phyloP scores from a whole-genome alignment of 2,888 invertebrate species.

The Macrophya alboannulata region DNA sequence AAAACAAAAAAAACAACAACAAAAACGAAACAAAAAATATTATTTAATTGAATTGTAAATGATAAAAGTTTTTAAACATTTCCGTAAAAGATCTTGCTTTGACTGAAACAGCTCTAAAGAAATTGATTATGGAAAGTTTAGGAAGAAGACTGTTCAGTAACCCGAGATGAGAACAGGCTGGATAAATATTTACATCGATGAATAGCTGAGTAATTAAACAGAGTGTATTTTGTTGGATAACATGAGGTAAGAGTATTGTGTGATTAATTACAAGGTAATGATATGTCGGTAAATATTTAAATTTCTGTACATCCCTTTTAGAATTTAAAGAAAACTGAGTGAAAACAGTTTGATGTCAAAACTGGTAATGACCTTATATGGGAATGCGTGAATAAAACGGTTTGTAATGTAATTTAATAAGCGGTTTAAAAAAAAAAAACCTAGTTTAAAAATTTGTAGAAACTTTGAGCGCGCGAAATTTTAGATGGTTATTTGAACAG shows the following conservation, averaged over 20 bases:
- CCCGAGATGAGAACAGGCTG: neutral
- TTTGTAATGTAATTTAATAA: slow-evolving; percentile 30
- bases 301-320: neutral
- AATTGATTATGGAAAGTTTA: neutral
- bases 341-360: slow-evolving; percentile 62
- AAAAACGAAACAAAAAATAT: too few species aligned
- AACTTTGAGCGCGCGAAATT: neutral
- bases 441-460: too few species aligned
- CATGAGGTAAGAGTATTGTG: neutral
- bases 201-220: neutral
- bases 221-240: neutral
- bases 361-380: slow-evolving; percentile 75
- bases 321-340: neutral
- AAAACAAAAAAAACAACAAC: neutral
- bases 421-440: too few species aligned
- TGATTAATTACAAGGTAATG: neutral
- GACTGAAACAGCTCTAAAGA: neutral
- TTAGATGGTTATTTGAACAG: neutral
- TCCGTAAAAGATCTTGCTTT: neutral
- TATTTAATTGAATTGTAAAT: neutral
- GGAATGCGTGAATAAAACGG: slow-evolving; percentile 65
- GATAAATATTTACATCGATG: slow-evolving; percentile 28
- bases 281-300: neutral
- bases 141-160: neutral
- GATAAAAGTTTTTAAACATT: neutral